phyloP scores from a whole-genome alignment of 2,113 vertebrate species.

The Cryptomyrus ogoouensis region DNA sequence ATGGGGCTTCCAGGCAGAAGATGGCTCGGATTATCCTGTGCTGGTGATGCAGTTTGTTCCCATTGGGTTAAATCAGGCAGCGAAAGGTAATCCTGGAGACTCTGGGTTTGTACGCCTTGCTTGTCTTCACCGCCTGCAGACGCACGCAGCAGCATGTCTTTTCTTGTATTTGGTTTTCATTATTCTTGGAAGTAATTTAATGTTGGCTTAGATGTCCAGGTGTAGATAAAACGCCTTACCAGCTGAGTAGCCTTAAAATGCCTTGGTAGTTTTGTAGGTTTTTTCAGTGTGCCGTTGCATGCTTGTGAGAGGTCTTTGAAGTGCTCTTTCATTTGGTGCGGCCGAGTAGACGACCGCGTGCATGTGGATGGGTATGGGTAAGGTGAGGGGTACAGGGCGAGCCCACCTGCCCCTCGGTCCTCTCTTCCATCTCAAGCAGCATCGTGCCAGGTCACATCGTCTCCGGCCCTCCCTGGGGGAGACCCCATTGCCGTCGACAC shows the following conservation, averaged over 20 bases:
- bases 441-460: background rate
- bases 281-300: background rate
- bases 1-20: background rate
- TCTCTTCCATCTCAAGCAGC: background rate
- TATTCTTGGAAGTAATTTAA: background rate
- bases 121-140: background rate
- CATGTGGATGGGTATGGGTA: background rate
- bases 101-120: background rate
- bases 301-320: background rate
- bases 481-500: background rate
- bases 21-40: background rate
- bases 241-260: background rate
- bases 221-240: background rate
- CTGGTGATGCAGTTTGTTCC: background rate
- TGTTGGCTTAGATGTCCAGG: background rate
- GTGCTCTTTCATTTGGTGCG: background rate
- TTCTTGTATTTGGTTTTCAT: background rate
- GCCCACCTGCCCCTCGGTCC: background rate
- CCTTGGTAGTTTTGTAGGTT: background rate
- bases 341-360: background rate
- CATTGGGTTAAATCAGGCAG: background rate
- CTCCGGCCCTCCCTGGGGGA: background rate
- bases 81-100: background rate
- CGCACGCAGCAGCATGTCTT: background rate
- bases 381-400: background rate